A percentile compares a stretch with the other conserved stretches of the same genome.
Evolutionary conservation across 2,797 vertebrate species (phyloP).

Genomic region (Lemur catta): DNA sequence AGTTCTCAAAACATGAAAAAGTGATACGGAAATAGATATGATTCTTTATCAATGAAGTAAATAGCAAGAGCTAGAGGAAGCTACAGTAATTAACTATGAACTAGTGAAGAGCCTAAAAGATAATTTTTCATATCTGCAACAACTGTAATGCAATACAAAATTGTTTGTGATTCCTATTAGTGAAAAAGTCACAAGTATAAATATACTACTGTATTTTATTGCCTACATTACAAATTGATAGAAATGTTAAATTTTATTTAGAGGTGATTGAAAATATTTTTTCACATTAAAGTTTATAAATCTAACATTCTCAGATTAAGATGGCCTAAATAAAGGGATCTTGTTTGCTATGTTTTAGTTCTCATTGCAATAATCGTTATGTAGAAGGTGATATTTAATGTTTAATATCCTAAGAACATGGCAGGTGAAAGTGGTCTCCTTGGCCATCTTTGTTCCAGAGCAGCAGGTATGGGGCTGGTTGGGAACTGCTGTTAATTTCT

Average conservation of each 20-base stretch:
- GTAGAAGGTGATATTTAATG: neutral
- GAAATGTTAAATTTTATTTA: neutral
- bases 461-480: neutral
- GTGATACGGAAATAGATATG: accelerated
- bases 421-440: neutral
- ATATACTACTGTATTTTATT: neutral
- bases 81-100: neutral
- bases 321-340: neutral
- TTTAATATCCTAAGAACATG: neutral
- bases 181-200: neutral
- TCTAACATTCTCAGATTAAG: neutral
- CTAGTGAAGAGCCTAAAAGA: neutral
- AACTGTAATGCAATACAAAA: neutral
- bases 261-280: neutral
- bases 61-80: neutral
- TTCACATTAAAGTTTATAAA: neutral
- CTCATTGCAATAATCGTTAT: neutral
- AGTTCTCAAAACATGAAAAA: neutral
- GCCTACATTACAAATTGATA: neutral
- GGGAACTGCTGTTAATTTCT: neutral
- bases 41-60: neutral
- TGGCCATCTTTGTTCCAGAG: neutral
- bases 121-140: neutral
- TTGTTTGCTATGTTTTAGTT: neutral
- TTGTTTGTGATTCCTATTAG: neutral